Conservation (phyloP, 1,140 invertebrate genomes). For the Coelopa frigida region DNA sequence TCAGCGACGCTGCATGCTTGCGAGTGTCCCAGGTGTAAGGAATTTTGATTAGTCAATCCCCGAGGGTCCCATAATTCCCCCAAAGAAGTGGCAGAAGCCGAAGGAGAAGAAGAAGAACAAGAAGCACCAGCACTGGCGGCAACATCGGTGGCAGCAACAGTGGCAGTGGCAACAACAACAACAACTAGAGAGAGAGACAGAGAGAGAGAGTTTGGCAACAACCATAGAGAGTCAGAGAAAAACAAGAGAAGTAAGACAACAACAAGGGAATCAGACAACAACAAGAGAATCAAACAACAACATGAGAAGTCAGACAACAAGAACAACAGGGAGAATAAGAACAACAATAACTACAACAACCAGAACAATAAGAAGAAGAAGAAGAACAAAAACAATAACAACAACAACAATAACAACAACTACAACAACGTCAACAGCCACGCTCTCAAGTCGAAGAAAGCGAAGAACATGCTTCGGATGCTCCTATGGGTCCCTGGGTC, state of each 20-base stretch:
- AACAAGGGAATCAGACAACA: slow-evolving; percentile 1
- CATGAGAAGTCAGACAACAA: too few relatives aligned
- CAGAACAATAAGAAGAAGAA: too few relatives aligned
- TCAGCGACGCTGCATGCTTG: not conserved
- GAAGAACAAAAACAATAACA: too few relatives aligned
- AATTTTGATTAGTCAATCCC: slow-evolving; percentile 45
- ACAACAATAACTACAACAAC: too few relatives aligned
- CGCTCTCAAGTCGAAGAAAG: too few relatives aligned
- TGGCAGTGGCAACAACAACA: not conserved
- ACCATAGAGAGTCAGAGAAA: not conserved
- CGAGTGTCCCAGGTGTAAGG: slow-evolving; percentile 33
- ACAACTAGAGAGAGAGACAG: not conserved
- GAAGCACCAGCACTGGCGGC: not conserved
- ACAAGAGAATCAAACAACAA: not conserved
- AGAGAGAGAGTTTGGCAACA: slow-evolving; percentile 2
- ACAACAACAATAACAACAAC: too few relatives aligned
- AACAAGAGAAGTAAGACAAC: not conserved
- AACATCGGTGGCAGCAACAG: not conserved
- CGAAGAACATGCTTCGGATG: too few relatives aligned
- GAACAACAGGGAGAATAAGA: too few relatives aligned
- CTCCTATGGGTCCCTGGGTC: too few relatives aligned
- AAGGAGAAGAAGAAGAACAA: not conserved
- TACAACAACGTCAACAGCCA: too few relatives aligned
- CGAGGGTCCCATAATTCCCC: slow-evolving; percentile 44
- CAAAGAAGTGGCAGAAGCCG: slow-evolving; percentile 18